Base-by-base conservation (phyloP, 2,797 vertebrate genomes). In the Buceros bicornis region DNA sequence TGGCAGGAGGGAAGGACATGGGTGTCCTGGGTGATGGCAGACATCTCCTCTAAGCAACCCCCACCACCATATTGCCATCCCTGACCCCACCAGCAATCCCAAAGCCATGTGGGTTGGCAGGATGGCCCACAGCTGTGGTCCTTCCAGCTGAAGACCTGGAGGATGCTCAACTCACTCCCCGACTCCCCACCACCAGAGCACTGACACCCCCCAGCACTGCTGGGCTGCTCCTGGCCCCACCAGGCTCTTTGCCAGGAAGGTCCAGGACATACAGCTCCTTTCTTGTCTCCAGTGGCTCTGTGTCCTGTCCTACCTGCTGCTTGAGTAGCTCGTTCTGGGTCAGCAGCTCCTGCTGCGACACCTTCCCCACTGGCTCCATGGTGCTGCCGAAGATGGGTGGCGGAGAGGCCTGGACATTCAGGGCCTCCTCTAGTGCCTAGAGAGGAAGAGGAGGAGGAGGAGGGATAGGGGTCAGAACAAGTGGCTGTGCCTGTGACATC, bases 241-340 rank as follows among this genome's bases (percentile, higher is more conserved):
- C 10, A 1, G 11, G 29, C 24, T 47, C 43, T 56, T 62, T 37
- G 12, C 14, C 8, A 5, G 54, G 33, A 26, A 48, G 25, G 3
- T 45, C 20, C 62, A 73, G 22, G 13, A 76, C 33, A 29, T 1
- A 1, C 7, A 50, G 58, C 29, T 73, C 47, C 58, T 65, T 67
- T 47, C 19, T 40, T 2, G 2, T 16, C 22, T 42, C 33, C 33
- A 61, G 26, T 11, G 31, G 28, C 51, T 81, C 25, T 0, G 0
- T 13, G 13, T 33, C 8, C 5, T 25, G 37, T 16, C 96, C 96
- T 93, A 99, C 99, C 99, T 99, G 99, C 92, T 99, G 99, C 93
- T 99, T 99, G 58, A 99, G 98, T 31, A 99, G 98, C 42, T 99
- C 99, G 0, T 99, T 99, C 97, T 99, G 99, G 7, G 99, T 99